Evolutionary conservation across 2,888 invertebrate species (phyloP).

Genomic region (Ypsolopha scabrella): DNA sequence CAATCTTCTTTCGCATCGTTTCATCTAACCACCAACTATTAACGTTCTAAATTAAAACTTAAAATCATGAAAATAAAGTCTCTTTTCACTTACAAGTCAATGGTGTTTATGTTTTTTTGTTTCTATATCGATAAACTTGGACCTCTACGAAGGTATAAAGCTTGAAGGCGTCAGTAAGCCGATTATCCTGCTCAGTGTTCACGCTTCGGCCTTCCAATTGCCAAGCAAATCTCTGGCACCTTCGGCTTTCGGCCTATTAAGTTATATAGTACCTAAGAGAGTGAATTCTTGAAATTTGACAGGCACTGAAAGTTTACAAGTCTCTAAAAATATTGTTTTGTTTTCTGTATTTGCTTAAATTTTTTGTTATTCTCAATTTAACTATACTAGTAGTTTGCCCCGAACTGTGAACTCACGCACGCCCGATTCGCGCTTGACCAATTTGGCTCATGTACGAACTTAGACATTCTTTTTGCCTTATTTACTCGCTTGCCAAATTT

Average conservation of each 20-base stretch:
- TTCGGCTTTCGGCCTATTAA: conserved; percentile 9
- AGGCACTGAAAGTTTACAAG: too few species aligned
- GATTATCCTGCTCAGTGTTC: conserved; percentile 27
- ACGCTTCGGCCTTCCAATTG: conserved; percentile 37
- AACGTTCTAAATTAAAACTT: neutral
- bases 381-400: too few species aligned
- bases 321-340: too few species aligned
- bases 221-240: conserved; percentile 45
- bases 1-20: neutral
- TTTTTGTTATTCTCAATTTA: too few species aligned
- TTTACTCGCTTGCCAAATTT: too few species aligned
- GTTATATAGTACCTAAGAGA: too few species aligned
- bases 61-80: neutral
- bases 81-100: neutral
- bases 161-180: conserved; percentile 30
- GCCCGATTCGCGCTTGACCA: too few species aligned
- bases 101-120: neutral
- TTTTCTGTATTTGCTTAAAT: too few species aligned
- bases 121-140: neutral
- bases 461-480: too few species aligned
- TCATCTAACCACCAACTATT: neutral
- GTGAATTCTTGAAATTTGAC: too few species aligned
- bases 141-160: neutral
- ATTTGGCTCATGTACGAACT: too few species aligned
- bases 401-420: too few species aligned